Base-by-base conservation (phyloP, 2,113 vertebrate genomes). In the Castor canadensis region DNA sequence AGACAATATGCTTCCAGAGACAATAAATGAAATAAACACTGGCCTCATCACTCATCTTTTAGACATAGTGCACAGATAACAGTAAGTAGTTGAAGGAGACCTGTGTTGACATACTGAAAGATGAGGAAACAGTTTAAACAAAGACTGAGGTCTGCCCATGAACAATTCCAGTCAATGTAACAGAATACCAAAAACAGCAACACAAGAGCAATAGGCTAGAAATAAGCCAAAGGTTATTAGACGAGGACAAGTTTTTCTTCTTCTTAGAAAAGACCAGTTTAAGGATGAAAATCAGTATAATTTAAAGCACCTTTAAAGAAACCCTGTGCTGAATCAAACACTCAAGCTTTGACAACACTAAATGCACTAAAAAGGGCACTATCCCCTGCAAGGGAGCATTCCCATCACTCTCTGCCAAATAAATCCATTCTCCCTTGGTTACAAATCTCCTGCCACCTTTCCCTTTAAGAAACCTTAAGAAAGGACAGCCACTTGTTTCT, bases 371-470 rank as follows among this genome's bases (percentile, higher is more conserved):
- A 52, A 60, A 85, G 60, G 1, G 10, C 13, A 20, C 2, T 2
- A 7, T 13, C 77, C 71, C 26, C 73, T 45, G 40, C 13, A 32
- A 66, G 32, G 12, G 5, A 16, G 35, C n/a, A 20, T 15, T 56
- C 28, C 82, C n/a, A 38, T 13, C 81, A 49, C 30, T 30, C 60
- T 52, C 19, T 43, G n/a, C 56, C 49, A 38, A 49, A 17, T 3
- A 38, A 20, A 45, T 28, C 62, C 40, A 6, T 6, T 73, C 45
- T 89, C 64, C 45, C 87, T 58, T 54, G 11, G 47, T 77, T 62
- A 86, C 69, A 93, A 56, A 69, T 67, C 80, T 43, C 67, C n/a
- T n/a, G n/a, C n/a, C n/a, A 49, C 94, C 43, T 75, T 81, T 87
- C 52, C 58, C 83, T 69, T 73, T 69, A 26, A 20, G 62, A 87